Evolutionary conservation across 2,797 vertebrate species (phyloP).

Genomic region (Eulemur mongoz): DNA sequence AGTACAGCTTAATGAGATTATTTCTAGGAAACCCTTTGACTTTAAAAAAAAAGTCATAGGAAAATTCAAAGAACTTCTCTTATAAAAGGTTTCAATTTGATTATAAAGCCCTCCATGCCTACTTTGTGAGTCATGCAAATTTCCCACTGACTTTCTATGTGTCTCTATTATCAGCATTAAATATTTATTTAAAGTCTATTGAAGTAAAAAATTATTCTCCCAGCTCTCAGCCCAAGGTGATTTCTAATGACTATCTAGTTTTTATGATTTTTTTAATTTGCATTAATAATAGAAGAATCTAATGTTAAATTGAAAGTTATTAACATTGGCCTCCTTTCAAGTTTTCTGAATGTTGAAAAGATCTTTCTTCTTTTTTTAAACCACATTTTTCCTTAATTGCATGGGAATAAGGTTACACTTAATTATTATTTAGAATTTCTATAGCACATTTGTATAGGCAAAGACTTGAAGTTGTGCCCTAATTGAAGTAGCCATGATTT

Average conservation of each 20-base stretch:
- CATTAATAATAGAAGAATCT: conserved; percentile 72
- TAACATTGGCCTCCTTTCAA: conserved; percentile 72
- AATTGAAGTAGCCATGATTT: not conserved
- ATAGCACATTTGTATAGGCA: conserved; percentile 29
- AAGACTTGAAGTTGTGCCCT: conserved; percentile 13
- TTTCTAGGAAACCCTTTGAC: conserved; percentile 59
- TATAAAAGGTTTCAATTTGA: conserved; percentile 61
- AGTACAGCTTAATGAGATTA: conserved; percentile 64
- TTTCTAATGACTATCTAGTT: conserved; percentile 73
- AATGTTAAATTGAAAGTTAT: conserved; percentile 73
- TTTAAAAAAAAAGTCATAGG: conserved; percentile 49
- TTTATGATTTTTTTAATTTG: conserved; percentile 71
- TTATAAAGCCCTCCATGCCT: conserved; percentile 38
- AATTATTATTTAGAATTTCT: conserved; percentile 66
- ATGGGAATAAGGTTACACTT: conserved; percentile 63
- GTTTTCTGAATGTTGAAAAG: conserved; percentile 59
- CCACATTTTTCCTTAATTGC: conserved; percentile 53
- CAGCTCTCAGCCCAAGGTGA: conserved; percentile 70
- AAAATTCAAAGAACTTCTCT: conserved; percentile 69
- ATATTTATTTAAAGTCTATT: conserved; percentile 74
- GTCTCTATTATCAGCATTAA: conserved; percentile 70
- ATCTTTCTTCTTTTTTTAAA: conserved; percentile 39
- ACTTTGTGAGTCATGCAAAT: conserved; percentile 52
- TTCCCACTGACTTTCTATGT: conserved; percentile 50
- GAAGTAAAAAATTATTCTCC: conserved; percentile 72